Conservation (phyloP, 1,140 invertebrate genomes). For the Macrotrachela quadricornifera region DNA sequence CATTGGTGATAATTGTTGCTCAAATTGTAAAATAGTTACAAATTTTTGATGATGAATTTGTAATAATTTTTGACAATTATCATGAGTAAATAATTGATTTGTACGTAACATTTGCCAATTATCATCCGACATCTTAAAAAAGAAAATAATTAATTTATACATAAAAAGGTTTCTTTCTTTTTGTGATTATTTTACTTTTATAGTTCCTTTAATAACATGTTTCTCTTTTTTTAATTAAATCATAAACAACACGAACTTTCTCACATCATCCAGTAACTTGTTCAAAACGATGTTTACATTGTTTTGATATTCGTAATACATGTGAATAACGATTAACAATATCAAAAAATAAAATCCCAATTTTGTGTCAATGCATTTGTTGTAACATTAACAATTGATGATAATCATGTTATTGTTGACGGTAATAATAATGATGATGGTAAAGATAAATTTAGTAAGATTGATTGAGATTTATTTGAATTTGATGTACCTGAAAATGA, state of each 20-base stretch:
- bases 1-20: too few species aligned
- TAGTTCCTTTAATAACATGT: too few species aligned
- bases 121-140: slow-evolving; percentile 24
- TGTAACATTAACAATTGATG: too few species aligned
- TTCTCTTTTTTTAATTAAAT: neutral
- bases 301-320: slow-evolving; percentile 60
- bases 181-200: too few species aligned
- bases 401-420: too few species aligned
- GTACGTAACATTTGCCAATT: slow-evolving; percentile 48
- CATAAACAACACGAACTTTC: slow-evolving; percentile 36
- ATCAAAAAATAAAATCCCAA: slow-evolving; percentile 82
- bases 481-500: too few species aligned
- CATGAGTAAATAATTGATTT: slow-evolving; percentile 53
- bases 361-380: slow-evolving; percentile 31
- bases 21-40: neutral
- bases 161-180: too few species aligned
- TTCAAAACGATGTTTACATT: slow-evolving; percentile 57
- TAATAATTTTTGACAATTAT: slow-evolving; percentile 34
- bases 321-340: slow-evolving; percentile 54
- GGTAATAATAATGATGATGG: too few species aligned
- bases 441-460: too few species aligned
- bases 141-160: too few species aligned
- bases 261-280: slow-evolving; percentile 56
- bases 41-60: neutral
- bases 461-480: too few species aligned